Evolutionary conservation across 2,888 invertebrate species (phyloP), one percentile per base, ranked within the genome.

Genomic region (Ethmia dodecea): DNA sequence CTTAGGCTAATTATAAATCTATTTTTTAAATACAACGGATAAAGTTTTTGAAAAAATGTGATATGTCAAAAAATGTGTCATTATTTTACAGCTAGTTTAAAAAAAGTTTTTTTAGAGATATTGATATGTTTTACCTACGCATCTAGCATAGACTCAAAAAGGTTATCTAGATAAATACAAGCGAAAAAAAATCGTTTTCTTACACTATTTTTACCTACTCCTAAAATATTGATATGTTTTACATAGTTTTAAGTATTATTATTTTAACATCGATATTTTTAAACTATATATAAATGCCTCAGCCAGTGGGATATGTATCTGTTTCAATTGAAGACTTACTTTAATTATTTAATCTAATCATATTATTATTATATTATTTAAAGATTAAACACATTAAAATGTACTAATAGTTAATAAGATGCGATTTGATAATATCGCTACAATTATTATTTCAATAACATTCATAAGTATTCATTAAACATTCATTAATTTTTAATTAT

Each of bases 241-340:
- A 45, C 39, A 40, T 43, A 45, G 27, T 33, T 38, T 42, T 35
- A 49, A 44, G 46, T 54, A 58, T 60, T 51, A 49, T 51, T 42
- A 35, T 22, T 58, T 60, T 74, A 79, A 80, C 80, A 80, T 61
- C 75, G 49, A 80, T 74, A 64, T 66, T 68, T 63, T 60, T 24
- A 47, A 59, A 48, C 55, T 67, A 68, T 55, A n/a, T n/a, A 70
- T 79, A 84, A 84, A 86, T 86, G 86, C 87, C 86, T 77, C 86
- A 86, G 86, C 86, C 86, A 86, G 77, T 61, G 62, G 52, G 81
- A 86, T 86, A 84, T 86, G 80, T 87, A 73, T 77, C 67, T 60
- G 78, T 84, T 84, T 83, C 73, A 72, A 65, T 60, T 66, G 52
- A 76, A 77, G 67, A 76, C 74, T 78, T 80, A 79, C 49, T 56